A percentile compares a stretch with the other conserved stretches of the same genome.
phyloP scores from a whole-genome alignment of 2,113 vertebrate species.

The Meleagris gallopavo region DNA sequence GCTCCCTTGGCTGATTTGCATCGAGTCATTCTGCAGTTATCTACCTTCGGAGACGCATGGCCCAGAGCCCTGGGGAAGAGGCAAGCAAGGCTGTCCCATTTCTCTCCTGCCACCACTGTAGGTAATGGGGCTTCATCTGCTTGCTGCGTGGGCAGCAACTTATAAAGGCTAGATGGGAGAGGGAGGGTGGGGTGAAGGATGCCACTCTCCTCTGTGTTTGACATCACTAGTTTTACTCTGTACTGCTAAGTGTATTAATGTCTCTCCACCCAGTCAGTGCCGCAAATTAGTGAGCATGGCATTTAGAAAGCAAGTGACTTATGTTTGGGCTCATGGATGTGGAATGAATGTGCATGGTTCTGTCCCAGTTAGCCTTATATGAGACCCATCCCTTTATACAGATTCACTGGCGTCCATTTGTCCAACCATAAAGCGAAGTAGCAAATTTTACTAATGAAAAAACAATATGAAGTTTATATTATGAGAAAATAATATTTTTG shows the following conservation, averaged over 20 bases:
- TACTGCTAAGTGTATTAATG: neutral
- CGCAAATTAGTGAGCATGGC: neutral
- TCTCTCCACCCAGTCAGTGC: neutral
- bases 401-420: neutral
- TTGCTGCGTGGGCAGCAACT: neutral
- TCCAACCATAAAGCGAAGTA: neutral
- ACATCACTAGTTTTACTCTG: neutral
- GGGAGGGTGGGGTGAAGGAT: neutral
- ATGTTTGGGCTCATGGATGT: neutral
- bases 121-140: neutral
- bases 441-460: neutral
- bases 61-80: neutral
- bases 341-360: neutral
- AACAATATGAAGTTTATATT: neutral
- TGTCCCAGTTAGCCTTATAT: neutral
- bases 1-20: slow-evolving; percentile 16
- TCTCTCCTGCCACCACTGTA: neutral
- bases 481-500: neutral
- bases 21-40: neutral
- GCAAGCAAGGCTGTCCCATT: neutral
- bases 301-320: neutral
- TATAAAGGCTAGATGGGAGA: neutral
- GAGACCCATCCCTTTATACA: neutral
- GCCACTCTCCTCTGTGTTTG: neutral
- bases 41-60: neutral